These are phyloP conservation scores for Rhimphoctona megacephalus DNA, from an alignment of 2,888 invertebrate species.

Conservation along the genomic window DNA sequence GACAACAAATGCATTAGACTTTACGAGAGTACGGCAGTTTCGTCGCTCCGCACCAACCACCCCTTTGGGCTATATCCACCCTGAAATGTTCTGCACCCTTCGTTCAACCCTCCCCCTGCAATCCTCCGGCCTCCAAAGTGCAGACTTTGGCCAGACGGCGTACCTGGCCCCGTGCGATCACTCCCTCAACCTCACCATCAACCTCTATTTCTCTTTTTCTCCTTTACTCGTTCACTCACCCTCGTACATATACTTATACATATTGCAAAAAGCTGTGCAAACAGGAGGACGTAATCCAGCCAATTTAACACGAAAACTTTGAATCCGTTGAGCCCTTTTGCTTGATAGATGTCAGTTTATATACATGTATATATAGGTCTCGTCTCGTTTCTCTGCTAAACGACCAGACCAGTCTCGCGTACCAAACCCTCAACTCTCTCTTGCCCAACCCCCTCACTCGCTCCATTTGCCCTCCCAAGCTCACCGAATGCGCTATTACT, in stretches of 20 bases:
- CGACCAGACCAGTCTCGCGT: constrained; percentile 65
- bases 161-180: constrained; percentile 75
- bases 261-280: neutral
- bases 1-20: constrained; percentile 82
- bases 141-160: constrained; percentile 78
- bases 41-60: constrained; percentile 69
- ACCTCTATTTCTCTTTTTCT: constrained; percentile 33
- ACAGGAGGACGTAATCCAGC: constrained; percentile 7
- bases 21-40: constrained; percentile 80
- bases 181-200: constrained; percentile 58
- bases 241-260: constrained; percentile 9
- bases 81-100: constrained; percentile 46
- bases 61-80: constrained; percentile 56
- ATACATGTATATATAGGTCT: constrained; percentile 21
- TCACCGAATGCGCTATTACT: constrained; percentile 63
- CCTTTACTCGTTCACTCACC: constrained; percentile 16
- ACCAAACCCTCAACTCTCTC: constrained; percentile 37
- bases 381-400: constrained; percentile 64
- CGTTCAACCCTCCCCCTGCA: constrained; percentile 47
- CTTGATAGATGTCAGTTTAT: constrained; percentile 13
- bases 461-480: constrained; percentile 46
- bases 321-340: constrained; percentile 17
- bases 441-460: constrained; percentile 14
- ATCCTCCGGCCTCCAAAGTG: constrained; percentile 62
- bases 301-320: constrained; percentile 9